Percentiles rank a stretch among this genome's conserved stretches.
phyloP scores from a whole-genome alignment of 1,140 invertebrate species.

The Musca vetustissima region DNA sequence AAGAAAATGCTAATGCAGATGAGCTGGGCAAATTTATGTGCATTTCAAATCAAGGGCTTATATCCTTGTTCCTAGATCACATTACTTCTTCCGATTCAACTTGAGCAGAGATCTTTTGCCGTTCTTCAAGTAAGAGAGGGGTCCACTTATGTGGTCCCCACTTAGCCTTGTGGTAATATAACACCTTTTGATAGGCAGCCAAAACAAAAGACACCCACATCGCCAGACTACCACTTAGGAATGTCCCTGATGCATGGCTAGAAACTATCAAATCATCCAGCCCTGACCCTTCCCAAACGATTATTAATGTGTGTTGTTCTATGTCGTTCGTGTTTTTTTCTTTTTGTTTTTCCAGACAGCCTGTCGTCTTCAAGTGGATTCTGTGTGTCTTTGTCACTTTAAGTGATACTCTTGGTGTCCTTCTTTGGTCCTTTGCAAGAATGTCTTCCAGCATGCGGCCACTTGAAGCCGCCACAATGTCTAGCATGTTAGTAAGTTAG shows the following conservation, averaged over 20 bases:
- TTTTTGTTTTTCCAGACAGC: slow-evolving; percentile 14
- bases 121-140: neutral
- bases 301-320: slow-evolving; percentile 20
- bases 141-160: slow-evolving; percentile 16
- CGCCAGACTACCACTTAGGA: neutral
- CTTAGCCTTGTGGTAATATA: slow-evolving; percentile 1
- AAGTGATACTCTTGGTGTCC: no score
- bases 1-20: neutral
- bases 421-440: neutral
- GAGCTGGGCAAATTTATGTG: neutral
- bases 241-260: neutral
- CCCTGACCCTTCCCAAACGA: neutral
- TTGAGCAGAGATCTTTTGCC: neutral
- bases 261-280: neutral
- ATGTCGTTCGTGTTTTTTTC: neutral
- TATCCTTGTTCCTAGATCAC: slow-evolving; percentile 10
- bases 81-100: slow-evolving; percentile 21
- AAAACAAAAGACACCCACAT: neutral
- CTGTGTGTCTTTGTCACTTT: no score
- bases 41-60: slow-evolving; percentile 2
- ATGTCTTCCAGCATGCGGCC: slow-evolving; percentile 12
- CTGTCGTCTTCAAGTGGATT: slow-evolving; percentile 18
- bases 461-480: slow-evolving; percentile 48
- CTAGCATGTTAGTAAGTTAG: slow-evolving; percentile 25
- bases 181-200: neutral